Evolutionary conservation across 1,140 invertebrate species (phyloP), one percentile per base, ranked within the genome.

Genomic region (Drosophila rhopaloa): DNA sequence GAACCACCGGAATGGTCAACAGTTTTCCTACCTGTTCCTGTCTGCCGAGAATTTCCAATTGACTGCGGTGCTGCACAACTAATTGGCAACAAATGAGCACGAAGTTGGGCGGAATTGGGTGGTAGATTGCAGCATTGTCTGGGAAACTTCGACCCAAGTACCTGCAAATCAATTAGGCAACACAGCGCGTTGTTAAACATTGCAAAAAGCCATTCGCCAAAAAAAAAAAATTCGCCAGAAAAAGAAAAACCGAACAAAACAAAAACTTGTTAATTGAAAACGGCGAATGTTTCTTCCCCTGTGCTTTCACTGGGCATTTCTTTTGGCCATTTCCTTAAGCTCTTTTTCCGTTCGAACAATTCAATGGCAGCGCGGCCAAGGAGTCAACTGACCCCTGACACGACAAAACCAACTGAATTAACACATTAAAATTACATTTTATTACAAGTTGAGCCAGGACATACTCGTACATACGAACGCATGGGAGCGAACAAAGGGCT

Each of bases 381-480:
- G 40, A 63, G 59, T 61, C 51, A 71, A 63, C 65, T 50, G 65
- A 60, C 35, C 72, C 46, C 57, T 68, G 73, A 78, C 84, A 77
- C 77, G 81, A 78, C 77, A 81, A 63, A 66, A 27, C 84, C 76
- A 68, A 78, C 76, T 74, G 85, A 84, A 89, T 89, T 89, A 89
- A 89, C 80, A 89, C 84, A 89, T 89, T 89, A 89, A 89, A 89
- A 89, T 84, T 83, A 81, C 80, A 79, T 89, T 84, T 89, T 89
- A 89, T 75, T 75, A 76, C 80, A 79, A 79, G 65, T 48, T 65
- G 74, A 79, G 37, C 5, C 14, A n/a, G 19, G 29, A 24, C 3
- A 4, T 0, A 24, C 4, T 7, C 29, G 6, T 41, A 35, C 54
- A 63, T 32, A 13, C 65, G 57, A 58, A 65, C 38, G 44, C 46